Percentiles rank a stretch among this genome's conserved stretches.
Evolutionary conservation across 2,113 vertebrate genomes (phyloP).

Genomic region (Podiceps cristatus): DNA sequence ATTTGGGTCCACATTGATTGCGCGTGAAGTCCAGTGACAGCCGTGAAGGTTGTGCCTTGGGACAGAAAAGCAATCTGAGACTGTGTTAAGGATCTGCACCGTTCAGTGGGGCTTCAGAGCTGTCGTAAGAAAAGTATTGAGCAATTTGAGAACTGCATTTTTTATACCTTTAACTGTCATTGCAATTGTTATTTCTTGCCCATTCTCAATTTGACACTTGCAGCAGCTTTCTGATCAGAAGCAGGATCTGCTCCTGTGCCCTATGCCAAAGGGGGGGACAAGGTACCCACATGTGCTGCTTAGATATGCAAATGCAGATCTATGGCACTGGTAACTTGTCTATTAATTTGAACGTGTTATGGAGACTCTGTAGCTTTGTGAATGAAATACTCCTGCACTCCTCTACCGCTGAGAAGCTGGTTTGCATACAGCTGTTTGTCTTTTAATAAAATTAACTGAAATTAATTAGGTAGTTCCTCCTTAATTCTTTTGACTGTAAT

Average conservation of each 20-base stretch:
- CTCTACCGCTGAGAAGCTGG: neutral
- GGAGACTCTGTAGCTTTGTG: neutral
- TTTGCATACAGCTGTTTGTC: neutral
- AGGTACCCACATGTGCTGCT: neutral
- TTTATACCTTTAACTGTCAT: neutral
- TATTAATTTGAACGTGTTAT: rapidly evolving
- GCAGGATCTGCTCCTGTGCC: rapidly evolving
- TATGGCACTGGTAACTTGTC: rapidly evolving
- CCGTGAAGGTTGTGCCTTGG: neutral
- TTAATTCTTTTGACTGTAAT: constrained; percentile 42
- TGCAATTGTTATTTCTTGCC: neutral
- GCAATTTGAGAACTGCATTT: neutral
- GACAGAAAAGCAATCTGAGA: neutral
- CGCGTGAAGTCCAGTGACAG: neutral
- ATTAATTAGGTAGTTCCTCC: constrained; percentile 41
- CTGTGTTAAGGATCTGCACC: neutral
- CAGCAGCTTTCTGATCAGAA: neutral
- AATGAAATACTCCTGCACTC: neutral
- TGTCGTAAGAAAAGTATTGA: rapidly evolving
- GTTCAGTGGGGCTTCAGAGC: neutral
- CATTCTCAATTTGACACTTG: rapidly evolving
- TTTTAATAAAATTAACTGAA: constrained; percentile 39
- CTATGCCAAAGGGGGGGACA: neutral
- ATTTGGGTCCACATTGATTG: rapidly evolving
- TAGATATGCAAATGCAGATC: neutral